Percentiles rank a stretch among this genome's conserved stretches.
These are phyloP conservation scores for Ibidorhyncha struthersii DNA, from an alignment of 2,113 vertebrate species.

Conservation along the genomic window DNA sequence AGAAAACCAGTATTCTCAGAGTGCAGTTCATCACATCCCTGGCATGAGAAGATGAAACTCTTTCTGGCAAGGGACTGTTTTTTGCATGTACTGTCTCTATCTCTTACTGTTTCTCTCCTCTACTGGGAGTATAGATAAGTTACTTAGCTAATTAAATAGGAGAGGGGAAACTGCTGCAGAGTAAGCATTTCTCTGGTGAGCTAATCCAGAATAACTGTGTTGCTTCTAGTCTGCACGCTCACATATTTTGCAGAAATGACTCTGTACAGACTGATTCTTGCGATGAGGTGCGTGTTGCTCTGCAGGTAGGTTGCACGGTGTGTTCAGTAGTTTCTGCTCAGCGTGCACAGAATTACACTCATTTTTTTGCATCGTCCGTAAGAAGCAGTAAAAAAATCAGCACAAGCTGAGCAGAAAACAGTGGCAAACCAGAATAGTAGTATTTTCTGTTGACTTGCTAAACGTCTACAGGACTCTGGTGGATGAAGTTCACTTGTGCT, in stretches of 20 bases:
- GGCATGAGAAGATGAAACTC: not conserved
- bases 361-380: not conserved
- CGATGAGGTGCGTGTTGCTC: fast-evolving
- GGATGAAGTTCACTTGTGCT: not conserved
- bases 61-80: not conserved
- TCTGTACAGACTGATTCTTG: not conserved
- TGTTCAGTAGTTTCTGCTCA: not conserved
- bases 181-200: not conserved
- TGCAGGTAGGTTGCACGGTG: not conserved
- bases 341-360: not conserved
- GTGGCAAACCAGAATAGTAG: not conserved
- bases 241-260: not conserved
- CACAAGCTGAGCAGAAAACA: not conserved
- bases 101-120: not conserved
- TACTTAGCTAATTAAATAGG: not conserved
- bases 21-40: not conserved
- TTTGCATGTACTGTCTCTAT: not conserved
- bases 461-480: not conserved
- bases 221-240: not conserved
- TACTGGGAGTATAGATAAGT: not conserved
- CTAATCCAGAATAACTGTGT: not conserved
- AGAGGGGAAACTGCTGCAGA: not conserved
- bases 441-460: not conserved
- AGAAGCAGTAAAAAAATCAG: not conserved
- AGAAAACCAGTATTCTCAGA: not conserved